phyloP scores from a whole-genome alignment of 2,888 invertebrate species.

The Perizoma affinitatum region DNA sequence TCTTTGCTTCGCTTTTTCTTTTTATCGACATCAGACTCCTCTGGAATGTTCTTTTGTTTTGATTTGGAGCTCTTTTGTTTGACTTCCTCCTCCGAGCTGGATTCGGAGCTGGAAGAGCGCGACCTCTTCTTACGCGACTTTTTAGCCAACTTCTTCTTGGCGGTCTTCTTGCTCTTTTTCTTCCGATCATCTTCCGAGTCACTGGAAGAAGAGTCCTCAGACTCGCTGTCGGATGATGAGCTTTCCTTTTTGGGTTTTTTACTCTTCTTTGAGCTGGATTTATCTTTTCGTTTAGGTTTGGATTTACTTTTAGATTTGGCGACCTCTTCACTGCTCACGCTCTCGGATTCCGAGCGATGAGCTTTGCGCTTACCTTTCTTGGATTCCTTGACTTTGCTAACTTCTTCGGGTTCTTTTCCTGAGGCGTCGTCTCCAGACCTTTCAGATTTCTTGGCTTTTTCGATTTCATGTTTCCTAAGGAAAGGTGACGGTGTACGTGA shows the following conservation, averaged over 20 bases:
- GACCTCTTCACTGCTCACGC: slow-evolving; percentile 74
- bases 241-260: slow-evolving; percentile 78
- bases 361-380: slow-evolving; percentile 81
- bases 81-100: slow-evolving; percentile 80
- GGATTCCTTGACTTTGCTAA: slow-evolving; percentile 48
- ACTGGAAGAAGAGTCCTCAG: slow-evolving; percentile 79
- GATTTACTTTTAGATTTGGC: slow-evolving; percentile 72
- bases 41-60: slow-evolving; percentile 79
- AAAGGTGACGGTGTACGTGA: slow-evolving; percentile 95
- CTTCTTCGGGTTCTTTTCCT: slow-evolving; percentile 75
- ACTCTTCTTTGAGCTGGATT: slow-evolving; percentile 82
- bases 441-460: slow-evolving; percentile 70
- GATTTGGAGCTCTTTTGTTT: slow-evolving; percentile 75
- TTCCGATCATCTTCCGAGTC: slow-evolving; percentile 80
- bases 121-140: slow-evolving; percentile 76
- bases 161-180: slow-evolving; percentile 77
- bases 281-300: slow-evolving; percentile 81
- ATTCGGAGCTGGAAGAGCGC: slow-evolving; percentile 78
- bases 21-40: slow-evolving; percentile 74
- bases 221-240: slow-evolving; percentile 79
- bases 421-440: slow-evolving; percentile 74
- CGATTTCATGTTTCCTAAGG: slow-evolving; percentile 87
- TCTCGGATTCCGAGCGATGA: slow-evolving; percentile 79
- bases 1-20: slow-evolving; percentile 76
- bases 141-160: slow-evolving; percentile 76